A percentile compares a stretch with the other conserved stretches of the same genome.
Conservation (phyloP, 1,140 invertebrate genomes). For the Belonocnema kinseyi region DNA sequence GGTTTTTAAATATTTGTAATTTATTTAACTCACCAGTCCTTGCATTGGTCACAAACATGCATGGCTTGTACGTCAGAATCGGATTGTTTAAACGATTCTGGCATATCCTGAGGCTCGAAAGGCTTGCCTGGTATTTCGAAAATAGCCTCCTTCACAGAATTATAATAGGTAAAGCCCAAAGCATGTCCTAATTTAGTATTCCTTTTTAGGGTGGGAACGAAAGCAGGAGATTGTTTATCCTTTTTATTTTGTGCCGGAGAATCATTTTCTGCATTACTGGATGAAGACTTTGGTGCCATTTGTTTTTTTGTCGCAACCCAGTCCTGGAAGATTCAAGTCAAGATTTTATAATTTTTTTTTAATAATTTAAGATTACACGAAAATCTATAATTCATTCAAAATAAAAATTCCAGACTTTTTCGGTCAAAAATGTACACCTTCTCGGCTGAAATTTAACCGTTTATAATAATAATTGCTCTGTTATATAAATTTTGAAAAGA, state of each 20-base stretch:
- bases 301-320: not conserved
- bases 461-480: too few relatives aligned
- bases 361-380: not conserved
- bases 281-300: not conserved
- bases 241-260: constrained; percentile 28
- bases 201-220: constrained; percentile 55
- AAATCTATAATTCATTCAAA: not conserved
- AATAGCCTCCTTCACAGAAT: constrained; percentile 59
- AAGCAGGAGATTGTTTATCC: constrained; percentile 16
- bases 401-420: too few relatives aligned
- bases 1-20: not conserved
- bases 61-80: constrained; percentile 40
- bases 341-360: not conserved
- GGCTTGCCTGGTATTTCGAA: constrained; percentile 54
- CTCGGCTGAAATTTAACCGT: too few relatives aligned
- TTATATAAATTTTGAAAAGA: too few relatives aligned
- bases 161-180: constrained; percentile 57
- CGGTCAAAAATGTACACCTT: too few relatives aligned
- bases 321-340: not conserved
- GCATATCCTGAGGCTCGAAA: constrained; percentile 58
- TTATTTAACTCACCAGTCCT: constrained; percentile 62
- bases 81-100: constrained; percentile 51
- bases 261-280: not conserved
- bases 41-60: constrained; percentile 63
- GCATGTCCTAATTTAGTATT: constrained; percentile 54